Base-by-base conservation (phyloP, 92 coral and sea anemone species). In the Palythoa grandiflora region DNA sequence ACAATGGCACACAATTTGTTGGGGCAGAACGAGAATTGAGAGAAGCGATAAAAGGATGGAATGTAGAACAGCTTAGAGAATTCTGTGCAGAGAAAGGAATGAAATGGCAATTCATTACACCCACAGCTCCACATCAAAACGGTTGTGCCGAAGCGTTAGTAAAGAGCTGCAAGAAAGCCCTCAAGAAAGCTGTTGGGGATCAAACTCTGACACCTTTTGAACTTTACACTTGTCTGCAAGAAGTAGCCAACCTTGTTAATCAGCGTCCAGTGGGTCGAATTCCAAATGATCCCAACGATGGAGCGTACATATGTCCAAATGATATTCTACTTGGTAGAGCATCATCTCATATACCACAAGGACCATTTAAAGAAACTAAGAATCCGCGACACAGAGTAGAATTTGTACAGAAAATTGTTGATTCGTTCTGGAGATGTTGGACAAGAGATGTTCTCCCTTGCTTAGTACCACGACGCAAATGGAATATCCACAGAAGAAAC, bases 391-490 rank as follows among this genome's bases (percentile, higher is more conserved):
- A 70, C 40, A 70, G 36, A 70, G 74, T 70, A 70, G 38, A 70
- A n/a, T 70, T 70, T 3, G 74, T 70, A 19, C 74, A 70, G 39
- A 70, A 70, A 70, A 71, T 71, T 21, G 76, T 71, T 71, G 76
- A 71, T 71, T 71, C 76, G 47, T 71, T 71, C 76, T 71, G 76
- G 76, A 71, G 76, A 71, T 21, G 40, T 1, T 71, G 76, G 76
- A 21, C 76, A 71, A 71, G 76, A 71, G 76, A 71, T 71, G 40
- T 28, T 71, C 76, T 71, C 76, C 76, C 76, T 71, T 71, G 76
- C 28, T 36, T 71, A 36, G 76, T 71, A 71, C 76, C 76, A 71
- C 76, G 76, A 71, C 76, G 76, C 76, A 71, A 71, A 71, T 71
- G 76, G 76, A 71, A 71, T 38, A 38, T 72, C 51, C 77, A 72